phyloP scores from a whole-genome alignment of 2,888 invertebrate genomes.

The Sarcophaga caerulescens region DNA sequence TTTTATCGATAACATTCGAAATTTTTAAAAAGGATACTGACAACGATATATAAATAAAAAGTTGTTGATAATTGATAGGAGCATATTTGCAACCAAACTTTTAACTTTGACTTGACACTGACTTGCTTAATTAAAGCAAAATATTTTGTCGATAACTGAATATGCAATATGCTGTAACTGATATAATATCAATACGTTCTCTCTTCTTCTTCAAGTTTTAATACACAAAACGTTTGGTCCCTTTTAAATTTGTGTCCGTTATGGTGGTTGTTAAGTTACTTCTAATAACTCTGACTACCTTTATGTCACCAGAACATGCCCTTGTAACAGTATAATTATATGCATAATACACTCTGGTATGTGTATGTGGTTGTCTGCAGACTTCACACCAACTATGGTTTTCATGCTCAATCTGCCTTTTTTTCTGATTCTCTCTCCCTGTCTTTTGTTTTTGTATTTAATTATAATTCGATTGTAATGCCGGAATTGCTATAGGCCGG shows the following conservation, averaged over 20 bases:
- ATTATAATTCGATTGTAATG: conserved; percentile 70
- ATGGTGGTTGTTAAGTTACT: conserved; percentile 30
- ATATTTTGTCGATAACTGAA: too few relatives aligned
- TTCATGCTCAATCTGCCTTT: neutral
- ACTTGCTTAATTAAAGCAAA: too few relatives aligned
- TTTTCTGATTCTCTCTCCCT: conserved; percentile 13
- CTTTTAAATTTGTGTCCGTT: neutral
- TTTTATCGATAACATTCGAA: too few relatives aligned
- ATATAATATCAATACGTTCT: too few relatives aligned
- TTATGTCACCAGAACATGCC: neutral
- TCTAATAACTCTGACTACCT: conserved; percentile 7
- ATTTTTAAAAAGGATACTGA: too few relatives aligned
- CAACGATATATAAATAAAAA: too few relatives aligned
- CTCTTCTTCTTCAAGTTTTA: too few relatives aligned
- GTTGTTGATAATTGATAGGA: too few relatives aligned
- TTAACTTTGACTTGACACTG: too few relatives aligned
- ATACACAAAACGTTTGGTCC: too few relatives aligned
- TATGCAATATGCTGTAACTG: too few relatives aligned
- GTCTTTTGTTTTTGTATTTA: conserved; percentile 57
- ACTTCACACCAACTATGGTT: conserved; percentile 17
- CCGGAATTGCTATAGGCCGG: conserved; percentile 58
- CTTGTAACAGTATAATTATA: neutral
- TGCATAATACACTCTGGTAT: neutral
- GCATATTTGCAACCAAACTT: too few relatives aligned
- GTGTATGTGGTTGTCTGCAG: neutral